Conservation (phyloP, 2,888 invertebrate species). For the Dorcus hopei region DNA sequence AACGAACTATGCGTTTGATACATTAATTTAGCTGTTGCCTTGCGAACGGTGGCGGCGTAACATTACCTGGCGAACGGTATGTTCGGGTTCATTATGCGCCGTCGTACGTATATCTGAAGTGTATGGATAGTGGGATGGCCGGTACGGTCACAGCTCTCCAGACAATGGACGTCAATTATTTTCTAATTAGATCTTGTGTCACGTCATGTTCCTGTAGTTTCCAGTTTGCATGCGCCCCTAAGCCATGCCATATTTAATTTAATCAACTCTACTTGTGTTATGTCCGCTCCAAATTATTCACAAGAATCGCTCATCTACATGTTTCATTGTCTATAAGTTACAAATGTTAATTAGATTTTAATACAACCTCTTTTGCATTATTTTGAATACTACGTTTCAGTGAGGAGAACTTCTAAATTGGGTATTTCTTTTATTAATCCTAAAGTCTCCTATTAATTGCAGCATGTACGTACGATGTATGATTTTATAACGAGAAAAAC, state of each 20-base stretch:
- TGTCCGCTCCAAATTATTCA: background rate
- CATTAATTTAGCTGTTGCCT: no score
- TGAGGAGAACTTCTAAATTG: no score
- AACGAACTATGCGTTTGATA: no score
- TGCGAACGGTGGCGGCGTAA: no score
- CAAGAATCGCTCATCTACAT: background rate
- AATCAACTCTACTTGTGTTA: constrained; percentile 8
- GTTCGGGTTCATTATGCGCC: constrained; percentile 19
- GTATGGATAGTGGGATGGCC: constrained; percentile 19
- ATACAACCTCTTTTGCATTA: no score
- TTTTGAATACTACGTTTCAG: no score
- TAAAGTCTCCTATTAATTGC: no score
- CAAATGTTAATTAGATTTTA: no score
- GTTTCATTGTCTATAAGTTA: no score
- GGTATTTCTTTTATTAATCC: no score
- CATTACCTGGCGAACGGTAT: constrained; percentile 3
- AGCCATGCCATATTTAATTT: constrained; percentile 22
- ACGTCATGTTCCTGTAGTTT: constrained; percentile 26
- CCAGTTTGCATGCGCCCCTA: constrained; percentile 19
- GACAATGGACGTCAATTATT: constrained; percentile 32
- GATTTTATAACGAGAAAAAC: no score
- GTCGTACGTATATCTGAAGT: constrained; percentile 13
- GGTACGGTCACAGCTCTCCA: constrained; percentile 24
- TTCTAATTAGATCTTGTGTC: constrained; percentile 31
- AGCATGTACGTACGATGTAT: no score